Percentiles rank a stretch among this genome's conserved stretches.
Evolutionary conservation across 2,888 invertebrate genomes (phyloP).

Genomic region (Apamea monoglypha): DNA sequence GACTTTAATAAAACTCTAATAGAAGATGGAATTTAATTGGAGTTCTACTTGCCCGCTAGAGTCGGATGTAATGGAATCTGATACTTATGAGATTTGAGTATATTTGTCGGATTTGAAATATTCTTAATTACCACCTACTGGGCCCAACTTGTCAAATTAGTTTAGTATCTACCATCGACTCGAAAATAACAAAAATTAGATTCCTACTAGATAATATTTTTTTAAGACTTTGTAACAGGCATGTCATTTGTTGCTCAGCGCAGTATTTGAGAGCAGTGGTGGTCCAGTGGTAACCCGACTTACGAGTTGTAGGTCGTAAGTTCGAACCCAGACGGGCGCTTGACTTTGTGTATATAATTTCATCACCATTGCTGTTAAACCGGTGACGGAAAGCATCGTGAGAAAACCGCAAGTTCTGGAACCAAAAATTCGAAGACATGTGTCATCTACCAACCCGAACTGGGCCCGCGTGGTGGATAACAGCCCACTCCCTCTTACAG

Average conservation of each 20-base stretch:
- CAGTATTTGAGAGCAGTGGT: background rate
- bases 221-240: background rate
- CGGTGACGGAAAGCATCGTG: no score
- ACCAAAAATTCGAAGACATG: no score
- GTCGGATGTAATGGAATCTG: background rate
- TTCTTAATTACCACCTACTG: background rate
- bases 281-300: no score
- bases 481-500: no score
- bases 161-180: background rate
- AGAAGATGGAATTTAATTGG: background rate
- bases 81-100: background rate
- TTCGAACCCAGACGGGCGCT: no score
- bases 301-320: no score
- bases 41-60: background rate
- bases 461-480: no score
- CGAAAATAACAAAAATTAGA: background rate
- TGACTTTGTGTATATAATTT: no score
- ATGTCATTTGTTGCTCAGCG: background rate
- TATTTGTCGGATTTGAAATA: background rate
- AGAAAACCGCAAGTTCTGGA: no score
- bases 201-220: background rate
- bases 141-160: background rate
- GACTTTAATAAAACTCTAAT: background rate
- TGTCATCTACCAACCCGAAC: no score
- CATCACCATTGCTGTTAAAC: no score